Evolutionary conservation across 2,888 invertebrate genomes (phyloP).

Genomic region (Xylota sylvarum): DNA sequence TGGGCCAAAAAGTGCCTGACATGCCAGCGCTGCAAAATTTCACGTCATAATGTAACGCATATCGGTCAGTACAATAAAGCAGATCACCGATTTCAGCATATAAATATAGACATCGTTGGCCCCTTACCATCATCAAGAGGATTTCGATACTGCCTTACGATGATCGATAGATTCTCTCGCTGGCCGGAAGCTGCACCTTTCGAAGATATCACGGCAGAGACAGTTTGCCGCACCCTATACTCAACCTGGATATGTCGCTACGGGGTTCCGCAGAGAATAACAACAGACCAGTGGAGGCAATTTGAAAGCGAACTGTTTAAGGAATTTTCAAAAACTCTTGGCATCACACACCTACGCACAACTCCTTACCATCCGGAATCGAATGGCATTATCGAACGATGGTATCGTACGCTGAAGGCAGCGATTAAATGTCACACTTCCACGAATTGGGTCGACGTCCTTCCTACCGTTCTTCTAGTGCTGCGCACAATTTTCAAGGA

Average conservation of each 20-base stretch:
- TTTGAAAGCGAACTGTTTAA: background rate
- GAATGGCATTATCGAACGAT: conserved; percentile 83
- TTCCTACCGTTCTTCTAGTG: conserved; percentile 81
- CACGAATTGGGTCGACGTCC: conserved; percentile 78
- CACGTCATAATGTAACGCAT: conserved; percentile 7
- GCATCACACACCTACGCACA: background rate
- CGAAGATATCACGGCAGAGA: conserved; percentile 73
- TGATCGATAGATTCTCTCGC: conserved; percentile 67
- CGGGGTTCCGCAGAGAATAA: conserved; percentile 81
- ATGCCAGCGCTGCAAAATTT: background rate
- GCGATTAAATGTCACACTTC: conserved; percentile 76
- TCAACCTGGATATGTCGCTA: conserved; percentile 82
- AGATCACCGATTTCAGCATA: conserved; percentile 7
- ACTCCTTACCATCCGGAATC: conserved; percentile 70
- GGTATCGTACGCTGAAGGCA: too few relatives aligned
- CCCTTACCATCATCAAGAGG: conserved; percentile 81
- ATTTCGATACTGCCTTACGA: conserved; percentile 42
- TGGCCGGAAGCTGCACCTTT: conserved; percentile 78
- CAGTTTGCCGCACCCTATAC: conserved; percentile 59
- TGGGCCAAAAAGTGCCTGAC: background rate
- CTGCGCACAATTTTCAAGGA: conserved; percentile 79
- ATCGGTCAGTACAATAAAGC: background rate
- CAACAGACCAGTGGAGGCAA: conserved; percentile 82
- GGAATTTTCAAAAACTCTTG: background rate
- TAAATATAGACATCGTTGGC: conserved; percentile 82